A percentile compares a stretch with the other conserved stretches of the same genome.
phyloP scores from a whole-genome alignment of 92 coral and sea anemone species.

The Hydrozoanthus gracilis region DNA sequence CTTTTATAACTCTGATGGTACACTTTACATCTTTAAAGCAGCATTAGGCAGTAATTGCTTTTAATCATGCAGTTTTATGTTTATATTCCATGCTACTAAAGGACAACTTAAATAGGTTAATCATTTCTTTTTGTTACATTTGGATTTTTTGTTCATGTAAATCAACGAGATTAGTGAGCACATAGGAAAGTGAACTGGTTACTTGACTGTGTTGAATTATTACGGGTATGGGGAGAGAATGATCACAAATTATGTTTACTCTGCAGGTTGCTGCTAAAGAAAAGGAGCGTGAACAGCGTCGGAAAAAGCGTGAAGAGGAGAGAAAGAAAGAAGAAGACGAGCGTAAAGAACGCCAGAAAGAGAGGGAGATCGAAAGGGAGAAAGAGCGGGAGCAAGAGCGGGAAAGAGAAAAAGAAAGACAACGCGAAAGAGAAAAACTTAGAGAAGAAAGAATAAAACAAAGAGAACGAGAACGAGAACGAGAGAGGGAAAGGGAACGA shows the following conservation, averaged over 20 bases:
- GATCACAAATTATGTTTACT: neutral
- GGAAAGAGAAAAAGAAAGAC: conserved; percentile 70
- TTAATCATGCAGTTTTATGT: too few species aligned
- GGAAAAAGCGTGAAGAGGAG: conserved; percentile 73
- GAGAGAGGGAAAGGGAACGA: conserved; percentile 8
- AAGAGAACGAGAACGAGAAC: conserved; percentile 51
- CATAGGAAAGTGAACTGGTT: too few species aligned
- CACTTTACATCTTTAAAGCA: too few species aligned
- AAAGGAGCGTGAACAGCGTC: conserved; percentile 81
- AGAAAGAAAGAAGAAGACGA: conserved; percentile 54
- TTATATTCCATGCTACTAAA: too few species aligned
- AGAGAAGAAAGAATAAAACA: conserved; percentile 59
- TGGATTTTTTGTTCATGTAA: too few species aligned
- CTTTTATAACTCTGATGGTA: too few species aligned
- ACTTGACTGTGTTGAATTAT: too few species aligned
- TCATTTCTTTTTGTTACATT: too few species aligned
- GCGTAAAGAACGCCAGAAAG: conserved; percentile 65
- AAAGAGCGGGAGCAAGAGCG: conserved; percentile 46
- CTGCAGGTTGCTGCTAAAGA: conserved; percentile 69
- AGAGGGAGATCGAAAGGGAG: conserved; percentile 51
- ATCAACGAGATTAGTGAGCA: too few species aligned
- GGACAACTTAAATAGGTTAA: too few species aligned
- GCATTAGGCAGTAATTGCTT: too few species aligned
- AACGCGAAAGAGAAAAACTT: conserved; percentile 58
- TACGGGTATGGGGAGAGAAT: too few species aligned